Percentiles rank a stretch among this genome's conserved stretches.
phyloP scores from a whole-genome alignment of 37 sponge, comb jelly and placozoan genomes.

The Axinella damicornis region DNA sequence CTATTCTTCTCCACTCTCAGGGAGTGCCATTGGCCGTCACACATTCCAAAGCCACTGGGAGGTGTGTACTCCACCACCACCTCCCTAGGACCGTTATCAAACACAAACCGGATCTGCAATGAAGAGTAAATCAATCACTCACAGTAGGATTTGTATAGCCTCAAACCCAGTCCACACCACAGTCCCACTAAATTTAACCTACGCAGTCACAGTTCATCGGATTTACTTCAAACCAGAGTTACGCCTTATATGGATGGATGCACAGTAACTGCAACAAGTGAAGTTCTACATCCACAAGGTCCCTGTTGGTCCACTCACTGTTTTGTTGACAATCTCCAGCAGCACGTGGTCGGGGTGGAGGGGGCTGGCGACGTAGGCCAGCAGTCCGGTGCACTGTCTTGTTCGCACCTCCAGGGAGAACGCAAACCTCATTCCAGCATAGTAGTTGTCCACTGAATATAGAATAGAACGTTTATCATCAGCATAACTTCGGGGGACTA shows the following conservation, averaged over 20 bases:
- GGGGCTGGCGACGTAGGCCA: conserved; percentile 54
- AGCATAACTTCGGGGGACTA: too few relatives aligned
- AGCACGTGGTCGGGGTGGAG: conserved; percentile 29
- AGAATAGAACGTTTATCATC: neutral
- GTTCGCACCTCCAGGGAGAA: conserved; percentile 54
- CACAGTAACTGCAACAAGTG: too few relatives aligned
- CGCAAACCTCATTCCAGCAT: conserved; percentile 21
- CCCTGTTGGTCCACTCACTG: too few relatives aligned
- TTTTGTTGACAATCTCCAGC: conserved; percentile 51
- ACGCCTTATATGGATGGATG: too few relatives aligned
- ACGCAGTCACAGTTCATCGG: too few relatives aligned
- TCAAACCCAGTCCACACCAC: too few relatives aligned
- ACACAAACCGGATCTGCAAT: conserved; percentile 1
- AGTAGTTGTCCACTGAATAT: neutral
- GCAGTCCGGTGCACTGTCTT: conserved; percentile 49
- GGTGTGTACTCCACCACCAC: conserved; percentile 42
- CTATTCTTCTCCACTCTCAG: conserved; percentile 37
- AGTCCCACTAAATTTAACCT: too few relatives aligned
- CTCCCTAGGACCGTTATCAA: conserved; percentile 61
- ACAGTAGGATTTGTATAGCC: neutral
- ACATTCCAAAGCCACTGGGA: neutral
- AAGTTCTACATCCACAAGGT: too few relatives aligned
- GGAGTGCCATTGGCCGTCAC: conserved; percentile 63
- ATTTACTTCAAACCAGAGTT: too few relatives aligned
- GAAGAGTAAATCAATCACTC: conserved; percentile 4